phyloP scores from a whole-genome alignment of 1,140 invertebrate genomes.

The Phortica variegata region DNA sequence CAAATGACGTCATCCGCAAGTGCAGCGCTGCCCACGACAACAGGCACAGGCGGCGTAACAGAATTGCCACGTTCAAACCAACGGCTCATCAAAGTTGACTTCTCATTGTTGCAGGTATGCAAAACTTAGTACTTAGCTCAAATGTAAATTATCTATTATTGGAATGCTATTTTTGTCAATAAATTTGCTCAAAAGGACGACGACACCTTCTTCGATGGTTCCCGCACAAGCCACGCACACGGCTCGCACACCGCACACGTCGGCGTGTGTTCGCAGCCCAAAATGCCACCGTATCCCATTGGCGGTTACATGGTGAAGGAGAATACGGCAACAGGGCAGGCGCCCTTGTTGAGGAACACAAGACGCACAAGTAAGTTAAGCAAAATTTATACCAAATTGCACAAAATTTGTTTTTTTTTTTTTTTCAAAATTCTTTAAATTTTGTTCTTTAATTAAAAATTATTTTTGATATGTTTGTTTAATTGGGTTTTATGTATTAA shows the following conservation, averaged over 20 bases:
- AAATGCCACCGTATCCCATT: slow-evolving; percentile 54
- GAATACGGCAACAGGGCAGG: slow-evolving; percentile 23
- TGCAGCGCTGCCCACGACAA: slow-evolving; percentile 26
- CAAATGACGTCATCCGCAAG: slow-evolving; percentile 22
- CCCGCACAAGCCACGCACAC: slow-evolving; percentile 36
- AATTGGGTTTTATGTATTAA: slow-evolving; percentile 5
- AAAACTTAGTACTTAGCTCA: slow-evolving; percentile 13
- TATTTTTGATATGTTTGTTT: too few species aligned
- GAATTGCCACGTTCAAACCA: slow-evolving; percentile 47
- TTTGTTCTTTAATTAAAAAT: too few species aligned
- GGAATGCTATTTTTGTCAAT: not conserved
- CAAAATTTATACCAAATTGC: slow-evolving; percentile 22
- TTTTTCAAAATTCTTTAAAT: not conserved
- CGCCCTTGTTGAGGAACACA: slow-evolving; percentile 28
- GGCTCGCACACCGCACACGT: slow-evolving; percentile 29
- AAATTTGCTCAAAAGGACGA: slow-evolving; percentile 40
- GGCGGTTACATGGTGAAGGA: slow-evolving; percentile 42
- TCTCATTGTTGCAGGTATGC: slow-evolving; percentile 63
- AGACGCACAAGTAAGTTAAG: slow-evolving; percentile 57
- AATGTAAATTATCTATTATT: not conserved
- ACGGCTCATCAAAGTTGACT: slow-evolving; percentile 70
- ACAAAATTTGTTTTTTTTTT: slow-evolving; percentile 22
- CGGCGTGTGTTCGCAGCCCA: slow-evolving; percentile 46
- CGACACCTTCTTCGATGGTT: slow-evolving; percentile 48
- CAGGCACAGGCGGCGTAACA: not conserved